phyloP scores from a whole-genome alignment of 2,113 vertebrate species.

The Anseranas semipalmata region DNA sequence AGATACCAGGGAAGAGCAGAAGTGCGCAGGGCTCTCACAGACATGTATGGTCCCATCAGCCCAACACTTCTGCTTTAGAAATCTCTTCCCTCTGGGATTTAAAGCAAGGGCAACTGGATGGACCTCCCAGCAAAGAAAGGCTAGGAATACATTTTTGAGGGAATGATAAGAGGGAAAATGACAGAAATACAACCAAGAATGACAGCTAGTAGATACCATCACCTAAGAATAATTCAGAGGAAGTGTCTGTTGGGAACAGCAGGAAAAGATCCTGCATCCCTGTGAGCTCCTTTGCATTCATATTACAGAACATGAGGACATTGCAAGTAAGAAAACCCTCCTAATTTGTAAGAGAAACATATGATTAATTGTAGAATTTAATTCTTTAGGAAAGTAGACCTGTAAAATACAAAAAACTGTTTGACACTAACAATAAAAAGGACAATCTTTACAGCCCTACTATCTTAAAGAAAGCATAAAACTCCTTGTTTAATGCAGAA shows the following conservation, averaged over 20 bases:
- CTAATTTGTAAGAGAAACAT: not conserved
- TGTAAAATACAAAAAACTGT: not conserved
- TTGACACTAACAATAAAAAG: not conserved
- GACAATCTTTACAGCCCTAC: not conserved
- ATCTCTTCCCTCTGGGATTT: not conserved
- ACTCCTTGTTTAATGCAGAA: not conserved
- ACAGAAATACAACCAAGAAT: not conserved
- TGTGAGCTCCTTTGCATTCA: not conserved
- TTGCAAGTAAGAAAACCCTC: fast-evolving
- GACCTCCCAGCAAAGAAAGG: not conserved
- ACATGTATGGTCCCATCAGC: not conserved
- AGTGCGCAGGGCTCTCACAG: fast-evolving
- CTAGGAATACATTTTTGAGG: not conserved
- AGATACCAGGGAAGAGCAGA: not conserved
- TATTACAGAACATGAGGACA: not conserved
- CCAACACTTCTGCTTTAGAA: not conserved
- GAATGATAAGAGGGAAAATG: not conserved
- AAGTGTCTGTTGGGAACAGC: not conserved
- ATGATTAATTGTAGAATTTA: not conserved
- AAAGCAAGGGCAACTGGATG: not conserved
- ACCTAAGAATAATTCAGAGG: not conserved
- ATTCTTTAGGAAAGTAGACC: not conserved
- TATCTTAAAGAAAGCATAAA: not conserved
- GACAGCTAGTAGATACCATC: slow-evolving; percentile 12
- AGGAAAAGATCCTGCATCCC: not conserved